Percentiles rank a stretch among this genome's conserved stretches.
These are phyloP conservation scores for Poeciliopsis prolifica DNA, from an alignment of 2,113 vertebrate genomes.

Conservation along the genomic window DNA sequence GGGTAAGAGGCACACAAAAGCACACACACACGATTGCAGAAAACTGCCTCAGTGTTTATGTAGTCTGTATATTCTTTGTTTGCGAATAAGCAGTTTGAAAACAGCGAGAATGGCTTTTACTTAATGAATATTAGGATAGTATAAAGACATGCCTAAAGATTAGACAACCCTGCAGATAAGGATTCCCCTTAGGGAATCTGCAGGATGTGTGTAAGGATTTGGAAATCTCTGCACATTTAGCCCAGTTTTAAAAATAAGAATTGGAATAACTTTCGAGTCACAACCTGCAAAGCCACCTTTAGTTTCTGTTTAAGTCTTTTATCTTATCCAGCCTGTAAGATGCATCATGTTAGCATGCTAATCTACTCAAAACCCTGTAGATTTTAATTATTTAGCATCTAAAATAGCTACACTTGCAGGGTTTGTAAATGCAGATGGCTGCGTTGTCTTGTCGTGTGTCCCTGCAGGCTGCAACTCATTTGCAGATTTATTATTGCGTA, in stretches of 20 bases:
- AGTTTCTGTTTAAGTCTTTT: background rate
- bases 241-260: no score
- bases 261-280: background rate
- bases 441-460: background rate
- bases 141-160: background rate
- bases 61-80: no score
- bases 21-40: background rate
- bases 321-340: no score
- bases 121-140: background rate
- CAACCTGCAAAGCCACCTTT: background rate
- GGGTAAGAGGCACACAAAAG: constrained; percentile 72
- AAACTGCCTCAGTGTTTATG: background rate
- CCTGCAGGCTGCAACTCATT: constrained; percentile 84
- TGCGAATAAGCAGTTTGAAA: no score
- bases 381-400: background rate
- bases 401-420: background rate
- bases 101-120: background rate
- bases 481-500: constrained; percentile 86
- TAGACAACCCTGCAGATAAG: no score
- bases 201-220: no score
- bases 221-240: no score
- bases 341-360: background rate
- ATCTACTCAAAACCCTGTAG: background rate
- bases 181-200: no score
- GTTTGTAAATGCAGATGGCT: background rate